Base-by-base conservation (phyloP, 2,797 vertebrate genomes). In the Chrosomus eos region DNA sequence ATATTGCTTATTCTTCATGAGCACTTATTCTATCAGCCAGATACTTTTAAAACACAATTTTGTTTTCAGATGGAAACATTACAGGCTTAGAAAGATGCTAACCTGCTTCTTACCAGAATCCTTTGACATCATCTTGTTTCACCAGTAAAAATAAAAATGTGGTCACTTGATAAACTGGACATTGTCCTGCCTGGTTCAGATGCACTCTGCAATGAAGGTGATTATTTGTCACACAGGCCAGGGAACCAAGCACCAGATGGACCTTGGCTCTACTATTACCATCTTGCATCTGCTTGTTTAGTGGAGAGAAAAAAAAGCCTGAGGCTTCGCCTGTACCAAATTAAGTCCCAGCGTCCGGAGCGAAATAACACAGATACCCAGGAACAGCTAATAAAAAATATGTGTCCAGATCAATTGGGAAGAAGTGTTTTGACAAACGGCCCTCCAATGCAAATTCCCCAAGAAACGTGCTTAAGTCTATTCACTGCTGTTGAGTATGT, bases 361-460 rank as follows among this genome's bases (percentile, higher is more conserved):
- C 13, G 23, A 67, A 73, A 74, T 23, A 88, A 58, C 83, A 78
- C 70, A 58, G 43, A 77, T 67, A 85, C 74, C 23, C 55, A 67
- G 38, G 68, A 74, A 73, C 48, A 70, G 74, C 87, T 79, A 71
- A n/a, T n/a, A 85, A 83, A 87, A 62, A 80, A 82, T 60, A 87
- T 85, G 60, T 67, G 80, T 87, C 86, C 75, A 68, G 75, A 85
- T 82, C 45, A 82, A 88, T 82, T 79, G 67, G 78, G 79, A 72
- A 58, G 28, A 82, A 82, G 68, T 16, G 5, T 67, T 85, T 78
- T 85, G 87, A 88, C 87, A 80, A 85, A 73, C 48, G 38, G 48
- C 58, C 83, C 60, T 74, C 80, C 74, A 10, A 85, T 85, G 73
- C 83, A 87, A 78, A 81, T 77, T 82, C 83, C 66, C 85, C 77